These are phyloP conservation scores for Mallotus villosus DNA, from an alignment of 2,797 vertebrate species.

Conservation along the genomic window DNA sequence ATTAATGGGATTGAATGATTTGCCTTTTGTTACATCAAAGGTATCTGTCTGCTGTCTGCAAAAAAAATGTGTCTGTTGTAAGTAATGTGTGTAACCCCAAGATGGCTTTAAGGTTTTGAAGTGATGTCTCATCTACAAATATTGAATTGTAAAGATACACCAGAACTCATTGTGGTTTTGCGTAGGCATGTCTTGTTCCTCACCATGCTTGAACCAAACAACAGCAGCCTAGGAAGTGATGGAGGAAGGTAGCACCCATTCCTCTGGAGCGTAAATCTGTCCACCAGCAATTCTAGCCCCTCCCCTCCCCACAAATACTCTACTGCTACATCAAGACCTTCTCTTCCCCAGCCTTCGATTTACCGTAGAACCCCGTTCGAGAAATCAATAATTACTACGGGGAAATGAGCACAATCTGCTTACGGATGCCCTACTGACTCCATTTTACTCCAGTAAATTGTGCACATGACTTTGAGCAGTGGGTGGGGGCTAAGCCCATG, in stretches of 20 bases:
- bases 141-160: background rate
- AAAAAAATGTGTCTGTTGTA: no score
- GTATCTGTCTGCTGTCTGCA: no score
- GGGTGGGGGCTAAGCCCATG: background rate
- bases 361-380: background rate
- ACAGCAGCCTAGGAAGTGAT: background rate
- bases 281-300: background rate
- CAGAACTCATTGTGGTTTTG: no score
- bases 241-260: background rate
- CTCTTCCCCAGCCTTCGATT: constrained; percentile 19
- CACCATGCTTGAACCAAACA: background rate
- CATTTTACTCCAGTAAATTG: constrained; percentile 33
- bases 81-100: no score
- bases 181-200: background rate
- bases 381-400: constrained; percentile 35
- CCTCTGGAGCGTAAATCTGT: background rate
- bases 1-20: background rate
- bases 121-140: background rate
- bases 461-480: constrained; percentile 23
- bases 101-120: no score
- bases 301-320: constrained; percentile 6
- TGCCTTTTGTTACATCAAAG: background rate
- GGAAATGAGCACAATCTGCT: constrained; percentile 24
- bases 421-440: constrained; percentile 33
- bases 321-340: constrained; percentile 19